Percentiles rank a stretch among this genome's conserved stretches.
Conservation (phyloP, 2,797 vertebrate species). For the Sebastes oblongus region DNA sequence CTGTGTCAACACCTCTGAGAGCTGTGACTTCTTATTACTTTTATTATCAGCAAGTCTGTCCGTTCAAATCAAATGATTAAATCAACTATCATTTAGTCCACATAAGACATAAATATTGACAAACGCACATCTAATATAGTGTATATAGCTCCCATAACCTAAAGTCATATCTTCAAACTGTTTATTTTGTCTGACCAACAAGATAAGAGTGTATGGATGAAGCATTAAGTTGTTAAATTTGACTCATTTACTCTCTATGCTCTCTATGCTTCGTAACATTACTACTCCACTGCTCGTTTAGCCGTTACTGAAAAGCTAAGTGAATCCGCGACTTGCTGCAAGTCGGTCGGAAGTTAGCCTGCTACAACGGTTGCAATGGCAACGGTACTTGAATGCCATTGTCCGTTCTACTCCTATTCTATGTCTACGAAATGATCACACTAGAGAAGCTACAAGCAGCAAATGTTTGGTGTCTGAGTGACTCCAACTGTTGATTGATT, state of each 20-base stretch:
- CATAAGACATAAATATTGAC: background rate
- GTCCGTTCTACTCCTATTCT: background rate
- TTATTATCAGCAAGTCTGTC: background rate
- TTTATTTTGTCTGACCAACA: background rate
- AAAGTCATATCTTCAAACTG: background rate
- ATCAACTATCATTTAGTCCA: background rate
- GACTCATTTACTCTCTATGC: too few relatives aligned
- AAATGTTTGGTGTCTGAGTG: background rate
- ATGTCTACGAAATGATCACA: background rate
- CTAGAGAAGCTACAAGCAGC: background rate
- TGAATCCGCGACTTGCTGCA: too few relatives aligned
- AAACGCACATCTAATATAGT: background rate
- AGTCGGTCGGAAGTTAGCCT: too few relatives aligned
- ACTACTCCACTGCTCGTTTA: too few relatives aligned
- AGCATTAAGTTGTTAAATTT: too few relatives aligned
- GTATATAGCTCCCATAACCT: background rate
- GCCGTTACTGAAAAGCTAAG: too few relatives aligned
- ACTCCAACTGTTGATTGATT: slow-evolving; percentile 6
- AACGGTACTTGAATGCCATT: background rate
- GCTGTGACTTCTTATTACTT: background rate
- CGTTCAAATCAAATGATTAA: background rate
- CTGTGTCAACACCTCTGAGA: background rate
- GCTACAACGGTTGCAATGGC: background rate
- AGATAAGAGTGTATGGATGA: too few relatives aligned
- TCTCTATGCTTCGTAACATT: too few relatives aligned